Conservation (phyloP, 2,113 vertebrate species). For the Nothobranchius furzeri region DNA sequence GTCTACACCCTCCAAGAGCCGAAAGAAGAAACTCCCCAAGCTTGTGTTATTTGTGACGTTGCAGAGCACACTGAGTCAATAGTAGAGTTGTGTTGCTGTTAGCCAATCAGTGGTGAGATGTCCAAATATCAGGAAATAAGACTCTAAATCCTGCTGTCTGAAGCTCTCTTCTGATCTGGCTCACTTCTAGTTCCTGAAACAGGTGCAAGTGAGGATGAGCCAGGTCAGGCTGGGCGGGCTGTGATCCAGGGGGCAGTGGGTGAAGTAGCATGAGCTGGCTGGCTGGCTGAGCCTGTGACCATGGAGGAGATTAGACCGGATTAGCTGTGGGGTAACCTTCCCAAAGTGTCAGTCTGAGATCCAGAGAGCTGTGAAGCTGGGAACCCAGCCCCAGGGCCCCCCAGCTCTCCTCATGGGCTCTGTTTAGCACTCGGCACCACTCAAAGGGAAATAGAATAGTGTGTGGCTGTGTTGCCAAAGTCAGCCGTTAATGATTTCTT, state of each 20-base stretch:
- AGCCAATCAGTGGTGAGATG: no score
- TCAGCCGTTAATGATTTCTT: background rate
- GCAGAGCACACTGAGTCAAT: no score
- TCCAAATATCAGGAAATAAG: no score
- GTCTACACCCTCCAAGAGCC: no score
- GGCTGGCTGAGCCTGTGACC: conserved; percentile 74
- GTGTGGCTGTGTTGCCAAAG: conserved; percentile 25
- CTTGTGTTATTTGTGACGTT: no score
- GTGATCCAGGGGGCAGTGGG: conserved; percentile 44
- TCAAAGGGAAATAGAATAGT: conserved; percentile 28
- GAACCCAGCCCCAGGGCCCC: conserved; percentile 74
- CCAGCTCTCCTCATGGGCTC: conserved; percentile 75
- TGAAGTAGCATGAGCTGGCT: conserved; percentile 52
- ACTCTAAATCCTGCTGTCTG: no score
- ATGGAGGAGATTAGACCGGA: conserved; percentile 78
- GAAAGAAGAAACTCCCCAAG: no score
- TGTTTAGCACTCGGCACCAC: conserved; percentile 57
- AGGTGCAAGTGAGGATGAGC: conserved; percentile 11
- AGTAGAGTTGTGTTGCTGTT: no score
- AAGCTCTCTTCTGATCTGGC: no score
- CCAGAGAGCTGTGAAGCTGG: conserved; percentile 76
- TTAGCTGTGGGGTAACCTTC: conserved; percentile 81
- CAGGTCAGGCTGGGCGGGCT: conserved; percentile 1
- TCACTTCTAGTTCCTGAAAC: no score
- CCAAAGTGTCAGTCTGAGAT: conserved; percentile 87